These are phyloP conservation scores for Rotaria socialis DNA, from an alignment of 2,888 invertebrate genomes.

Conservation along the genomic window DNA sequence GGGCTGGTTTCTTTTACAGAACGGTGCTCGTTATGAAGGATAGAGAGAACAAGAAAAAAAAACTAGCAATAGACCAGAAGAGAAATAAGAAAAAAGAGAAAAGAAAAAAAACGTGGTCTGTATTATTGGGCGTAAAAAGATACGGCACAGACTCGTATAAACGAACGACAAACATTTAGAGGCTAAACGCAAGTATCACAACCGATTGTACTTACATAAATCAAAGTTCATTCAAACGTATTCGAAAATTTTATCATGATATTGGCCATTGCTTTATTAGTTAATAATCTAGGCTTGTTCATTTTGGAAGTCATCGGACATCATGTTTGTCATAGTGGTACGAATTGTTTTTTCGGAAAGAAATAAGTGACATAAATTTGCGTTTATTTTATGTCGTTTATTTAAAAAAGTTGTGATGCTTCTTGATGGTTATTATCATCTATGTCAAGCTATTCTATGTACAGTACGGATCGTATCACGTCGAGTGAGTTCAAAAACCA, in stretches of 20 bases:
- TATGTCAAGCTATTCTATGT: conserved; percentile 28
- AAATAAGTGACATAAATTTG: background rate
- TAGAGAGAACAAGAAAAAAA: background rate
- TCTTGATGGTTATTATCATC: conserved; percentile 9
- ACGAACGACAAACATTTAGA: background rate
- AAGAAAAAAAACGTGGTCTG: background rate
- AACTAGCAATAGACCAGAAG: background rate
- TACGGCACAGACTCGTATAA: background rate
- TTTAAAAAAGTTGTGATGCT: background rate
- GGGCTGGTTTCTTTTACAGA: background rate
- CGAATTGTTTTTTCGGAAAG: background rate
- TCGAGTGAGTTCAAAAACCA: background rate
- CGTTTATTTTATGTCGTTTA: background rate
- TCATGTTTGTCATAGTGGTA: conserved; percentile 21
- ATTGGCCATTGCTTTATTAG: background rate
- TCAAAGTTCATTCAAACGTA: background rate
- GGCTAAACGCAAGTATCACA: background rate
- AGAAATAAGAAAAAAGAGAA: background rate
- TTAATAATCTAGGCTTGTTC: background rate
- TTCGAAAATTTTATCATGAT: background rate
- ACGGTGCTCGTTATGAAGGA: background rate
- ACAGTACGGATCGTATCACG: background rate
- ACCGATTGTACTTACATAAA: background rate
- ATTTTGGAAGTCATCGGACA: background rate
- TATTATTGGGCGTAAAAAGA: background rate